Evolutionary conservation across 2,113 vertebrate species (phyloP).

Genomic region (Xerus inauris): DNA sequence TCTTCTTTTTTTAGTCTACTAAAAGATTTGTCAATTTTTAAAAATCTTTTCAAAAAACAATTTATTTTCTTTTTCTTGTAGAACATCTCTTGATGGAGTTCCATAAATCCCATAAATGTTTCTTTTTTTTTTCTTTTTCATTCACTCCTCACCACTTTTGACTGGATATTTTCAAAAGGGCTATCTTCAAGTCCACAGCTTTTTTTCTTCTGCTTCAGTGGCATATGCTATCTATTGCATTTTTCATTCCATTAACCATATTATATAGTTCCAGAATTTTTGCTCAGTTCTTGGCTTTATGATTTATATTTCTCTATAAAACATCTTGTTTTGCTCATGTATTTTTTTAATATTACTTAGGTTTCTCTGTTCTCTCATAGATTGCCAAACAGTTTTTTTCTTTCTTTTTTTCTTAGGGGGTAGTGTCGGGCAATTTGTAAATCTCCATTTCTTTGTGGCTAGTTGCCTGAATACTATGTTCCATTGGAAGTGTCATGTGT

Average conservation of each 20-base stretch:
- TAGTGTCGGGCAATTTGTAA: background rate
- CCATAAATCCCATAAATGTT: background rate
- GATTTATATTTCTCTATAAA: background rate
- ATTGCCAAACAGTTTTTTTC: background rate
- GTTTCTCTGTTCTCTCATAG: background rate
- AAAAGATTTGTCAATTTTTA: background rate
- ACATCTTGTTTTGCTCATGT: background rate
- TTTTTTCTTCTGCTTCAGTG: background rate
- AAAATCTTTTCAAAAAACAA: too few species aligned
- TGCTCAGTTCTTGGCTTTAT: background rate
- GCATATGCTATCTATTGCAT: background rate
- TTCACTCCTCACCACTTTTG: too few species aligned
- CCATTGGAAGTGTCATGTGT: background rate
- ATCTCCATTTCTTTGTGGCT: background rate
- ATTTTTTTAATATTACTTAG: background rate
- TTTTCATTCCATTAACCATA: background rate
- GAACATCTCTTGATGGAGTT: background rate
- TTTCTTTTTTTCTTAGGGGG: too few species aligned
- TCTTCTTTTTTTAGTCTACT: background rate
- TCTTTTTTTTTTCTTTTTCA: background rate
- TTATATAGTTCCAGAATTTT: background rate
- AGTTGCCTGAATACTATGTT: background rate
- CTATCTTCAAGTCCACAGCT: background rate
- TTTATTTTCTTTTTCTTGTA: background rate
- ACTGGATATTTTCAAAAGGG: background rate